phyloP scores from a whole-genome alignment of 2,888 invertebrate genomes.

The Synergus umbraculus region DNA sequence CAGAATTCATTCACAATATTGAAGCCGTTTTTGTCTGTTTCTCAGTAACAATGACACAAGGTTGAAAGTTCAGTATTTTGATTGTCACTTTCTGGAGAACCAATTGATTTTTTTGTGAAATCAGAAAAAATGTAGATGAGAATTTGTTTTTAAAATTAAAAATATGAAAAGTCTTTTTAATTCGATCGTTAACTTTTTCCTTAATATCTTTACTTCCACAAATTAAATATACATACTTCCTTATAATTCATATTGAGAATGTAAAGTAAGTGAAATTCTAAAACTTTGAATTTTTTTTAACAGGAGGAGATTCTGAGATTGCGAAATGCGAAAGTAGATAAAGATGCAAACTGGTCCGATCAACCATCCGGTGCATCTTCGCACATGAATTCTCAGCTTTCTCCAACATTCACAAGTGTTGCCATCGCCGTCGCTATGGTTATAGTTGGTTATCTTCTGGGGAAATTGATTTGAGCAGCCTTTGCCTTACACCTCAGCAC shows the following conservation, averaged over 20 bases:
- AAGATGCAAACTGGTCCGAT: slow-evolving; percentile 63
- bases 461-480: slow-evolving; percentile 75
- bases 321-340: slow-evolving; percentile 68
- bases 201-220: too few relatives aligned
- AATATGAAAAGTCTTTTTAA: too few relatives aligned
- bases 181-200: too few relatives aligned
- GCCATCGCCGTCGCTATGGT: slow-evolving; percentile 71
- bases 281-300: slow-evolving; percentile 29
- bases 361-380: slow-evolving; percentile 65
- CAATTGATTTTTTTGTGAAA: too few relatives aligned
- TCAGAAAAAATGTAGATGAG: too few relatives aligned
- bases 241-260: not conserved
- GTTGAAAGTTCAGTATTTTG: not conserved
- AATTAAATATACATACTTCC: not conserved
- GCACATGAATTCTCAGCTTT: slow-evolving; percentile 58
- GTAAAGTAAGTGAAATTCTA: slow-evolving; percentile 10
- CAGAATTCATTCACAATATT: slow-evolving; percentile 28
- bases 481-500: slow-evolving; percentile 65
- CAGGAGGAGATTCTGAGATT: slow-evolving; percentile 74
- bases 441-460: slow-evolving; percentile 73
- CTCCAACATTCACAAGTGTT: slow-evolving; percentile 55
- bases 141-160: too few relatives aligned
- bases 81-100: not conserved
- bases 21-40: slow-evolving; percentile 8
- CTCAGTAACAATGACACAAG: slow-evolving; percentile 18